phyloP scores from a whole-genome alignment of 1,140 invertebrate species.

The Drosophila melanogaster region DNA sequence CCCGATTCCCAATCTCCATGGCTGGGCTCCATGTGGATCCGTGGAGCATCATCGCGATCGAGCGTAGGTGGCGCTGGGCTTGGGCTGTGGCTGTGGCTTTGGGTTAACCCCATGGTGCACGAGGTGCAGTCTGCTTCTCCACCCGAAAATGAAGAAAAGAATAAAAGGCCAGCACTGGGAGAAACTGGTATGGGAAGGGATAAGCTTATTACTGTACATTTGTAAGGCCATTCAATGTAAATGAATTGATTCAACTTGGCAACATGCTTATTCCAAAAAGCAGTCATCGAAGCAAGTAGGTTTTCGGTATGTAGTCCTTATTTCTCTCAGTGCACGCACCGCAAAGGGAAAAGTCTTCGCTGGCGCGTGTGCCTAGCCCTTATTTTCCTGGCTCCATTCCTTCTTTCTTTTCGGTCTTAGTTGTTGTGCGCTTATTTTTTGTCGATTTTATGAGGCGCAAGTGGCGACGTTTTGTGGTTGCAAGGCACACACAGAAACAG shows the following conservation, averaged over 20 bases:
- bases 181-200: background rate
- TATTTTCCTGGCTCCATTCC: constrained; percentile 68
- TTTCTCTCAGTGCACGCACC: constrained; percentile 6
- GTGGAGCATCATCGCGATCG: constrained; percentile 31
- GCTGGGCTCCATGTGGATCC: constrained; percentile 21
- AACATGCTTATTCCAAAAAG: too few species aligned
- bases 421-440: constrained; percentile 25
- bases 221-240: background rate
- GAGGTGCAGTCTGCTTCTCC: constrained; percentile 40
- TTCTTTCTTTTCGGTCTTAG: constrained; percentile 31
- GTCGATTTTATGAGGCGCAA: constrained; percentile 79
- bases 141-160: constrained; percentile 10
- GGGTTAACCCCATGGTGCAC: constrained; percentile 46
- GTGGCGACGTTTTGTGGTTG: constrained; percentile 83
- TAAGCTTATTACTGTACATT: too few species aligned
- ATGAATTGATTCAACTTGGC: background rate
- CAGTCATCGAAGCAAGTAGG: too few species aligned
- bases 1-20: constrained; percentile 7
- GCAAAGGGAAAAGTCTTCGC: constrained; percentile 44
- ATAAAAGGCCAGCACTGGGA: constrained; percentile 8
- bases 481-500: constrained; percentile 59
- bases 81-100: constrained; percentile 53
- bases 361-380: constrained; percentile 82
- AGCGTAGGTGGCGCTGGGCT: constrained; percentile 81
- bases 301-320: background rate